Base-by-base conservation (phyloP, 2,113 vertebrate species). In the Myiopsitta monachus region DNA sequence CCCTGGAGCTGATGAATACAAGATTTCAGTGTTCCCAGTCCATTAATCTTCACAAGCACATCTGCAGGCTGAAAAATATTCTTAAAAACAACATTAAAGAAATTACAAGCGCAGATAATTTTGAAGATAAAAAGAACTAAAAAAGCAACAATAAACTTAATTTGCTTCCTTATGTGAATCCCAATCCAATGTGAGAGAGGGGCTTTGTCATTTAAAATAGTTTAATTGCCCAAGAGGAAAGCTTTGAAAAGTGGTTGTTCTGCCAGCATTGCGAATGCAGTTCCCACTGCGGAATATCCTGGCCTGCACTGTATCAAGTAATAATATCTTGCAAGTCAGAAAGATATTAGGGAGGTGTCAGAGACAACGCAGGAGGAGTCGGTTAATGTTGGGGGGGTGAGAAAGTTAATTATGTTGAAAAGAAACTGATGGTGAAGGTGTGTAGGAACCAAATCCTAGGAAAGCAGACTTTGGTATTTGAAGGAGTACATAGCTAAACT, bases 1-100 rank as follows among this genome's bases (percentile, higher is more conserved):
- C 88, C 28, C 46, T 73, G 77, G 64, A 68, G 92, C 46, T 95
- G 93, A 96, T 96, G 94, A 91, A 91, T 76, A 83, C 59, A 78
- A 96, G 90, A 90, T 83, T 90, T 86, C 85, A 77, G 41, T 79
- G 84, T 90, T 96, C 94, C 92, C 91, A 94, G 82, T 92, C 84
- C 91, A 86, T 92, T 94, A 94, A 79, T 94, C 83, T 77, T 90
- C 88, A 67, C 92, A 68, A 90, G 92, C 83, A 87, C 88, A 84
- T 84, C 63, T 92, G 54, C 83, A 92, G 85, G 95, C 78, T 86
- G 64, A 88, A 85, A 87, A 77, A 54, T 93, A 68, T 86, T 95
- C 88, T 81, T 78, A 30, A 94, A 94, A 77, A 62, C 78, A 97
- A 87, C 64, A 38, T 39, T 27, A 39, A 79, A 90, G 87, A 92